Percentiles rank a stretch among this genome's conserved stretches.
Conservation (phyloP, 2,797 vertebrate species). For the Cottoperca gobio region DNA sequence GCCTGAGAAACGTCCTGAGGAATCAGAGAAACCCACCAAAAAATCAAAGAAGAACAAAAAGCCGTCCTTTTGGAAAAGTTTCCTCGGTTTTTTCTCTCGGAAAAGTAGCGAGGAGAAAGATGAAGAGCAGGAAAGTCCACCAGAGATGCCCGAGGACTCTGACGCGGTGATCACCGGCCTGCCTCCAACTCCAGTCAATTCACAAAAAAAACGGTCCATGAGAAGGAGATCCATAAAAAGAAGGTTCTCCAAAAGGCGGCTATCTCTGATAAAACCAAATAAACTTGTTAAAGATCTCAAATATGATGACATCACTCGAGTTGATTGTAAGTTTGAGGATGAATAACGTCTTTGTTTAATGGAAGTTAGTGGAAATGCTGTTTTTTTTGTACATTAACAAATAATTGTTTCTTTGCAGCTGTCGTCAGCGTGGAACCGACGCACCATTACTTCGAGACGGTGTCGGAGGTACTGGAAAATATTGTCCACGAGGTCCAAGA, state of each 20-base stretch:
- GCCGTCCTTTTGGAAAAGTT: constrained; percentile 80
- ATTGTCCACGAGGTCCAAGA: constrained; percentile 85
- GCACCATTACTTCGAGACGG: constrained; percentile 81
- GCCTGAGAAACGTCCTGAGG: accelerated
- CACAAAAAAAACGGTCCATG: constrained; percentile 52
- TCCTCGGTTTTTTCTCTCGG: constrained; percentile 82
- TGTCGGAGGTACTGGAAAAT: constrained; percentile 85
- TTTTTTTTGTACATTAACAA: constrained; percentile 1
- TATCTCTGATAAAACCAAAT: constrained; percentile 70
- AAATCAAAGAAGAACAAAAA: constrained; percentile 78
- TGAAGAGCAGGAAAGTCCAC: constrained; percentile 68
- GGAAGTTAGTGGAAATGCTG: not conserved
- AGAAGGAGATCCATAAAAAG: constrained; percentile 75
- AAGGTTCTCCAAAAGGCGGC: constrained; percentile 73
- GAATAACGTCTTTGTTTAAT: not conserved
- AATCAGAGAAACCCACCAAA: constrained; percentile 32
- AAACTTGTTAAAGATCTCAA: constrained; percentile 68
- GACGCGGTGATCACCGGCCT: constrained; percentile 44
- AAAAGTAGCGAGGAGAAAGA: constrained; percentile 80
- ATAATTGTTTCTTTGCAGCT: constrained; percentile 43
- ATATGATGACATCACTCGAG: constrained; percentile 59
- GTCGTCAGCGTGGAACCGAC: constrained; percentile 74
- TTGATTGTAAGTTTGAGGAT: constrained; percentile 56
- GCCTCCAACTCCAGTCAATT: constrained; percentile 13
- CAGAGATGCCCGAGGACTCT: constrained; percentile 43